These are phyloP conservation scores for Holacanthella duospinosa DNA, from an alignment of 2,888 invertebrate genomes.

Conservation along the genomic window DNA sequence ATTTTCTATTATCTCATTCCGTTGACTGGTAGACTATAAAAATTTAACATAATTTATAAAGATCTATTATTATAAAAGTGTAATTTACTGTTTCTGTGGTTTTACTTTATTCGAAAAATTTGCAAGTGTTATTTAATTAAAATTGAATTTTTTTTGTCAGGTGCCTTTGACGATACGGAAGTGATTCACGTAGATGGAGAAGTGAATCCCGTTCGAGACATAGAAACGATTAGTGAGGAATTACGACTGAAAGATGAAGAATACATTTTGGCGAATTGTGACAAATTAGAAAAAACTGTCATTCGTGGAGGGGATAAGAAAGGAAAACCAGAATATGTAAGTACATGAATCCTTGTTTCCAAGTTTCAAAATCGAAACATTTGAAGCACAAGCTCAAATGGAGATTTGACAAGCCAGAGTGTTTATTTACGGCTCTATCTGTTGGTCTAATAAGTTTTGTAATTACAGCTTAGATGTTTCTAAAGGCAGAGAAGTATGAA, in stretches of 20 bases:
- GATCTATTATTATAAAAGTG: no score
- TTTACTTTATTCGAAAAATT: background rate
- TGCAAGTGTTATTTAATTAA: no score
- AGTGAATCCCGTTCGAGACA: slow-evolving; percentile 89
- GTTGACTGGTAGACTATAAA: no score
- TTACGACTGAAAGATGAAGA: slow-evolving; percentile 89
- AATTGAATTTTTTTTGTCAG: no score
- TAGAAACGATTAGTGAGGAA: slow-evolving; percentile 94
- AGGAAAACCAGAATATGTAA: slow-evolving; percentile 86
- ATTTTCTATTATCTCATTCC: no score
- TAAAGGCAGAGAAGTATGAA: no score
- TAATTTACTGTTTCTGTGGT: background rate
- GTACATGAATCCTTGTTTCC: slow-evolving; percentile 40
- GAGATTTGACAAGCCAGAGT: no score
- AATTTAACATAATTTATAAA: no score
- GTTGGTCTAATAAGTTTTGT: no score
- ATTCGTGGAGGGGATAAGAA: slow-evolving; percentile 85
- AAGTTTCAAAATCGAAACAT: background rate
- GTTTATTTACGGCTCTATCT: background rate
- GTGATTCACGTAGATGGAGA: slow-evolving; percentile 98
- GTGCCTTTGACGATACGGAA: slow-evolving; percentile 94
- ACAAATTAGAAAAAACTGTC: slow-evolving; percentile 74
- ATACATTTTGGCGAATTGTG: slow-evolving; percentile 65
- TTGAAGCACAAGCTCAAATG: background rate
- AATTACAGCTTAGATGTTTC: slow-evolving; percentile 8